phyloP scores from a whole-genome alignment of 2,113 vertebrate genomes.

The Uria lomvia region DNA sequence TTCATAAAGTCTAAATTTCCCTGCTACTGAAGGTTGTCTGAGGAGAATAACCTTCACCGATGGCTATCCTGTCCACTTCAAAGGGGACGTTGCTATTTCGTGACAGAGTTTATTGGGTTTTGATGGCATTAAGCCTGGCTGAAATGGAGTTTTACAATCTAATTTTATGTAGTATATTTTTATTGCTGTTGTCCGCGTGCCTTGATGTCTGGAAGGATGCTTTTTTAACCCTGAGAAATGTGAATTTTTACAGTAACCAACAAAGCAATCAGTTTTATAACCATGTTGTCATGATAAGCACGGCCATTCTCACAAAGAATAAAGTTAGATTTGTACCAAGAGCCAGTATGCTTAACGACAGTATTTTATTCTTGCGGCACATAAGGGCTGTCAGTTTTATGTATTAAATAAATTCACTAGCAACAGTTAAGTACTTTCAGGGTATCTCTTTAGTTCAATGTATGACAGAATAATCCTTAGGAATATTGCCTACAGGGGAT shows the following conservation, averaged over 20 bases:
- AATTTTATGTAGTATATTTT: background rate
- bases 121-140: background rate
- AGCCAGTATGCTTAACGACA: background rate
- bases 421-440: background rate
- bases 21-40: background rate
- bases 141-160: background rate
- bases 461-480: background rate
- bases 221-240: background rate
- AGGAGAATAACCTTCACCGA: background rate
- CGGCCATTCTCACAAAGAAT: background rate
- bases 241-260: background rate
- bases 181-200: background rate
- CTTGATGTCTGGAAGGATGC: background rate
- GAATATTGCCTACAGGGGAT: rapidly evolving
- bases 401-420: background rate
- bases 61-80: background rate
- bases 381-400: background rate
- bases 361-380: background rate
- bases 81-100: rapidly evolving
- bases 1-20: background rate
- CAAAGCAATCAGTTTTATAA: background rate
- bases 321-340: background rate
- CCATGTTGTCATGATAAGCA: rapidly evolving
- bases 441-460: background rate
- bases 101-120: background rate